Percentiles rank a stretch among this genome's conserved stretches.
Evolutionary conservation across 2,797 vertebrate species (phyloP).

Genomic region (Micropoecilia bifurca): DNA sequence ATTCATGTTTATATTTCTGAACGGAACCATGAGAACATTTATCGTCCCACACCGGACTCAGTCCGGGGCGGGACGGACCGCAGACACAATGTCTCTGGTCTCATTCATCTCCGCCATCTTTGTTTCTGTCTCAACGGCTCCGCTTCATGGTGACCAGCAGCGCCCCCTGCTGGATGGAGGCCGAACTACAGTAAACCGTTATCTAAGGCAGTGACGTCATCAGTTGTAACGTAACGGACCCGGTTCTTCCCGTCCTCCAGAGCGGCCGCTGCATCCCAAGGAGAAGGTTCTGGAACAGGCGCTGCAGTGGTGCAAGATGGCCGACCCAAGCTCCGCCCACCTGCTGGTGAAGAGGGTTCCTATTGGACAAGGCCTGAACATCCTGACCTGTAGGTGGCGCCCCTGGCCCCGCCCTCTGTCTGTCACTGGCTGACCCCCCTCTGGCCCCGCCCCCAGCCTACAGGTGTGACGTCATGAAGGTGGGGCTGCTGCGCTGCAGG

Average conservation of each 20-base stretch:
- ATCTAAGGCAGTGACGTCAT: no score
- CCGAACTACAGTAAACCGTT: no score
- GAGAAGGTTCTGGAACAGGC: constrained; percentile 97
- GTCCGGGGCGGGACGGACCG: no score
- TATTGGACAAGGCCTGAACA: constrained; percentile 86
- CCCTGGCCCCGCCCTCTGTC: neutral
- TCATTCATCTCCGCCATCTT: no score
- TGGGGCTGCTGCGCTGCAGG: constrained; percentile 89
- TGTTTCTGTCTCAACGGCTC: no score
- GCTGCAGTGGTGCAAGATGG: constrained; percentile 95
- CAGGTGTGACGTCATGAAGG: constrained; percentile 88
- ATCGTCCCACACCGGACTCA: no score
- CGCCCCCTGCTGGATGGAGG: no score
- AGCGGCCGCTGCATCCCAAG: constrained; percentile 93
- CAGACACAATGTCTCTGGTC: no score
- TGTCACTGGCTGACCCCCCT: neutral
- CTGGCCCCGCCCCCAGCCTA: constrained; percentile 76
- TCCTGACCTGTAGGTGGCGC: constrained; percentile 85
- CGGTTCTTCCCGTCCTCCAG: constrained; percentile 65
- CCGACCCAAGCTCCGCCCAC: constrained; percentile 91
- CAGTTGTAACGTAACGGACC: no score
- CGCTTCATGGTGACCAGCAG: no score
- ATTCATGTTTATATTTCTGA: no score
- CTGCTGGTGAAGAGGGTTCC: constrained; percentile 92
- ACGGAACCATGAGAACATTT: no score